Percentiles rank a stretch among this genome's conserved stretches.
Evolutionary conservation across 23 tunicate species (phyloP).

Genomic region (Oikopleura vanhoeffeni): DNA sequence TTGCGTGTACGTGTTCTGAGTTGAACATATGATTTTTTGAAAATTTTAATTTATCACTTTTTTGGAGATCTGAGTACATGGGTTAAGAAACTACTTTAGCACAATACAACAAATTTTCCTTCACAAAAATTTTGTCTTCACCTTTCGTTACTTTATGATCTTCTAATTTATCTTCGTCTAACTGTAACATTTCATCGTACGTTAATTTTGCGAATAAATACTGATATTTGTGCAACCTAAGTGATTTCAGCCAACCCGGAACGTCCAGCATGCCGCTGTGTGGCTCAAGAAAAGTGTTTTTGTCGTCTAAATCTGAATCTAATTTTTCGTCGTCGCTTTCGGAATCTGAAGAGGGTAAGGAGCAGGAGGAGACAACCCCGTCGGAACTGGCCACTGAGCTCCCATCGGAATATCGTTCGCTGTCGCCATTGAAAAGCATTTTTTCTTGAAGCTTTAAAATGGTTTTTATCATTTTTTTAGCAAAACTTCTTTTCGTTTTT

Average conservation of each 20-base stretch:
- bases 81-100: slow-evolving; percentile 44
- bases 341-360: no score
- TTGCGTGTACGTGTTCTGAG: slow-evolving; percentile 30
- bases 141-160: slow-evolving; percentile 77
- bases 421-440: no score
- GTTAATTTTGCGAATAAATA: slow-evolving; percentile 45
- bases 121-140: no score
- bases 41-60: slow-evolving; percentile 45
- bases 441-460: no score
- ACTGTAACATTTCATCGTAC: slow-evolving; percentile 62
- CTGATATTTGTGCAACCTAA: slow-evolving; percentile 71
- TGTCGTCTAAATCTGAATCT: background rate
- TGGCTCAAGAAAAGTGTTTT: background rate
- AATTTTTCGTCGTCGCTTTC: background rate
- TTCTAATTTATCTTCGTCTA: slow-evolving; percentile 36
- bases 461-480: no score
- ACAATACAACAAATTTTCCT: no score
- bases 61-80: no score
- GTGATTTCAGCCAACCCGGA: slow-evolving; percentile 54
- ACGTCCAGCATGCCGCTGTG: slow-evolving; percentile 28
- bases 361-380: no score
- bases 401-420: no score
- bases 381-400: no score
- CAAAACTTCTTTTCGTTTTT: no score
- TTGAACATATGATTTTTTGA: slow-evolving; percentile 47